A percentile compares a stretch with the other conserved stretches of the same genome.
phyloP scores from a whole-genome alignment of 2,113 vertebrate genomes.

The Antennarius striatus region DNA sequence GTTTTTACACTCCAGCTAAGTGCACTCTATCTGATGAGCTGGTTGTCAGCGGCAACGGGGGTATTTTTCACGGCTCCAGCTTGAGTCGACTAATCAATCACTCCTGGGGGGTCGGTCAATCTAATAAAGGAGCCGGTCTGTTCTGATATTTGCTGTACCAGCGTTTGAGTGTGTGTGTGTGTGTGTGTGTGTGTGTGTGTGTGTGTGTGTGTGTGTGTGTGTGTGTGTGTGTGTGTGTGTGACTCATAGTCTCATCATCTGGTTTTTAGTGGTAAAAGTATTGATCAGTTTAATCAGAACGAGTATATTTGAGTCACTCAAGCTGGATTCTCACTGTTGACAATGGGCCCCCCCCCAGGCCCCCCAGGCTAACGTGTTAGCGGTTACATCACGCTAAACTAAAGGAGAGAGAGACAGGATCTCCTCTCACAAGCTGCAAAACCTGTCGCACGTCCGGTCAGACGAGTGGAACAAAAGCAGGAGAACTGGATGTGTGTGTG shows the following conservation, averaged over 20 bases:
- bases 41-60: constrained; percentile 36
- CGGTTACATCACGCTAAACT: constrained; percentile 37
- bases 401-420: constrained; percentile 24
- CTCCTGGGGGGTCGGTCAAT: constrained; percentile 51
- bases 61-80: constrained; percentile 47
- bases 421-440: constrained; percentile 41
- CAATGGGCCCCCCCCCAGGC: not conserved
- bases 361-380: constrained; percentile 8
- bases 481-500: constrained; percentile 28
- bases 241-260: no score
- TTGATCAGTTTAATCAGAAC: no score
- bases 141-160: constrained; percentile 53
- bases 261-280: no score
- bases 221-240: no score
- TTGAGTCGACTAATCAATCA: constrained; percentile 72
- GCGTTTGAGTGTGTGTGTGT: constrained; percentile 19
- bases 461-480: constrained; percentile 5
- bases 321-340: no score
- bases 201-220: no score
- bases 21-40: constrained; percentile 74
- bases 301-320: no score
- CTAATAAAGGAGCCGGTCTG: constrained; percentile 35
- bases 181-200: no score
- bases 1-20: constrained; percentile 62
- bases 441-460: constrained; percentile 4